Evolutionary conservation across 2,113 vertebrate species (phyloP), one percentile per base, ranked within the genome.

Genomic region (Odobenus rosmarus): DNA sequence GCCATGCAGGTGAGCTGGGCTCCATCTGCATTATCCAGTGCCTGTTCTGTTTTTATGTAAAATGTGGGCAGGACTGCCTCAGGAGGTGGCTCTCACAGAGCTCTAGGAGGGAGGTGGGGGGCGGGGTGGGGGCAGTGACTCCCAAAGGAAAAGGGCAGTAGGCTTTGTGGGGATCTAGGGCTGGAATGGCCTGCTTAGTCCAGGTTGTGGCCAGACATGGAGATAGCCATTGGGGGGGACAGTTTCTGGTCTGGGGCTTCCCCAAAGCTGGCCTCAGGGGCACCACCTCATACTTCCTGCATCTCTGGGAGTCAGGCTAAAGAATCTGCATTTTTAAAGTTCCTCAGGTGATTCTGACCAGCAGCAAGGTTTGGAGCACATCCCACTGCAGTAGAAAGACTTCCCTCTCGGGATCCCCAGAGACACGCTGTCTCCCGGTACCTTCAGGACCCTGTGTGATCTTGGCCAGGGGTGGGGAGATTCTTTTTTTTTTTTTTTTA

Each of bases 11-110:
- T 93, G 97, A 97, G 98, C 98, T 97, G 96, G 97, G 95, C 96
- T 98, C 95, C 87, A 97, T 98, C 98, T 98, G 97, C 98, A 98
- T 99, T 98, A 98, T 98, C 98, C 97, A 98, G 97, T 90, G n/a
- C 93, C 97, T 97, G 93, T 84, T 98, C 94, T 82, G 93, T 98
- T 99, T 98, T 99, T 97, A 98, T 98, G 98, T 98, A 97, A 98
- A 97, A 98, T 96, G 97, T 95, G 98, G 97, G 93, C 97, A 94
- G 98, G 96, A 92, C 97, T 53, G 59, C 85, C 85, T 51, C 79
- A 49, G 81, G 77, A 80, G 36, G 93, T 0, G 19, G 83, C 46
- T 46, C 46, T 82, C 61, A 5, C 3, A 39, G n/a, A 76, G 26
- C 64, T 84, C 64, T 39, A n/a, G 82, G 10, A 16, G 46, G 57